Evolutionary conservation across 2,797 vertebrate genomes (phyloP).

Genomic region (Poecile montanus): DNA sequence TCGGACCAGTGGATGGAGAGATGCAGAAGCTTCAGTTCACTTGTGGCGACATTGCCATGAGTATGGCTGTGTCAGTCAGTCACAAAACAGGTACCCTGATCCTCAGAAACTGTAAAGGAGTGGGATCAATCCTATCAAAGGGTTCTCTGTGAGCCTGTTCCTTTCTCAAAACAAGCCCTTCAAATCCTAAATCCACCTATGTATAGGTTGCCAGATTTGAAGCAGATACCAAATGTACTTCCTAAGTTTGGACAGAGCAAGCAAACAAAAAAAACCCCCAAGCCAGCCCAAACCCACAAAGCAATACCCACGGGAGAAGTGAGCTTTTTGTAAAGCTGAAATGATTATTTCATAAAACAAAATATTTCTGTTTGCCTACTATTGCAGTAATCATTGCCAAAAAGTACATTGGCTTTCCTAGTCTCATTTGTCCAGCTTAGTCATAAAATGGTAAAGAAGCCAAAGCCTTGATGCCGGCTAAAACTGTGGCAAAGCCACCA

Average conservation of each 20-base stretch:
- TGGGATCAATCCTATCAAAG: neutral
- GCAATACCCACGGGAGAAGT: neutral
- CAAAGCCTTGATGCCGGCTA: neutral
- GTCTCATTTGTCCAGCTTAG: neutral
- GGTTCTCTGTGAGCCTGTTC: neutral
- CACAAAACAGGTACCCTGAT: neutral
- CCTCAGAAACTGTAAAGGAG: neutral
- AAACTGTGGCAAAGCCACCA: neutral
- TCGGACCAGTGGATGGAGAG: neutral
- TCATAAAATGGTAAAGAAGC: neutral
- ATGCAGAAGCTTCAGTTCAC: neutral
- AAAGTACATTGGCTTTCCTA: constrained; percentile 4
- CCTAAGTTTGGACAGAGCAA: neutral
- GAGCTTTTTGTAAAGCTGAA: constrained; percentile 42
- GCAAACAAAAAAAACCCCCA: neutral
- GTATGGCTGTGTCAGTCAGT: neutral
- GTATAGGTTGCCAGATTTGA: neutral
- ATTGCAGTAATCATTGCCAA: constrained; percentile 20
- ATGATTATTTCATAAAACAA: constrained; percentile 23
- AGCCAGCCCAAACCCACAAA: neutral
- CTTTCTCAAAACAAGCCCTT: neutral
- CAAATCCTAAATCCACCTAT: neutral
- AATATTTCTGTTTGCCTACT: neutral
- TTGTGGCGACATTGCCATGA: neutral
- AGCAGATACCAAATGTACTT: constrained; percentile 2